phyloP scores from a whole-genome alignment of 2,113 vertebrate species.

The Phoxinus phoxinus region DNA sequence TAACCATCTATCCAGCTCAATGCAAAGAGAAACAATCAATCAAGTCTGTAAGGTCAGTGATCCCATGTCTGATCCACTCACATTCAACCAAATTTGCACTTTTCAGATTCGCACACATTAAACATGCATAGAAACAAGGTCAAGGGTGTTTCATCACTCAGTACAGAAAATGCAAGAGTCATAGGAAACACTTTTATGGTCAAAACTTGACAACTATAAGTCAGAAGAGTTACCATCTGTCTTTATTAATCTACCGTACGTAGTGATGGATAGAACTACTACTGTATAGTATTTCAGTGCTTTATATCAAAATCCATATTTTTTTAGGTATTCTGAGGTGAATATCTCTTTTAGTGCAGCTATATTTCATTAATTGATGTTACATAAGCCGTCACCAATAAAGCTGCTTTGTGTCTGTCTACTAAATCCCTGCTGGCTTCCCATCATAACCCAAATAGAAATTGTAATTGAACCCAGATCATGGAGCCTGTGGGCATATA shows the following conservation, averaged over 20 bases:
- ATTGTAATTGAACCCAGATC: constrained; percentile 44
- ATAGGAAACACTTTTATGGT: background rate
- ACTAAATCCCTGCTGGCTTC: constrained; percentile 52
- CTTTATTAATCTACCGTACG: background rate
- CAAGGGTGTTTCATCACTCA: background rate
- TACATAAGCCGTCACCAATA: constrained; percentile 53
- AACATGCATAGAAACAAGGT: background rate
- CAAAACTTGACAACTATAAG: background rate
- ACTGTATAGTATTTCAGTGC: background rate
- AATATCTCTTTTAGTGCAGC: constrained; percentile 39
- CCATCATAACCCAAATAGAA: constrained; percentile 43
- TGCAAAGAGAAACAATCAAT: constrained; percentile 21
- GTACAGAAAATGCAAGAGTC: background rate
- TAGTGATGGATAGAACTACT: background rate
- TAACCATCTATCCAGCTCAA: constrained; percentile 23
- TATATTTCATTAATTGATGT: constrained; percentile 53
- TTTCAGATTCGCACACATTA: constrained; percentile 15
- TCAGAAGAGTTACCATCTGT: background rate
- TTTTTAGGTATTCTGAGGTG: constrained; percentile 36
- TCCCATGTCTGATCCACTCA: constrained; percentile 11
- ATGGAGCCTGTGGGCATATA: constrained; percentile 18
- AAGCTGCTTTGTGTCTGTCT: constrained; percentile 57
- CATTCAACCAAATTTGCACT: constrained; percentile 17
- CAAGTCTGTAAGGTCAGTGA: constrained; percentile 13
- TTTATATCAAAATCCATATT: background rate